Base-by-base conservation (phyloP, 2,888 invertebrate genomes). In the Temnothorax unifasciatus region DNA sequence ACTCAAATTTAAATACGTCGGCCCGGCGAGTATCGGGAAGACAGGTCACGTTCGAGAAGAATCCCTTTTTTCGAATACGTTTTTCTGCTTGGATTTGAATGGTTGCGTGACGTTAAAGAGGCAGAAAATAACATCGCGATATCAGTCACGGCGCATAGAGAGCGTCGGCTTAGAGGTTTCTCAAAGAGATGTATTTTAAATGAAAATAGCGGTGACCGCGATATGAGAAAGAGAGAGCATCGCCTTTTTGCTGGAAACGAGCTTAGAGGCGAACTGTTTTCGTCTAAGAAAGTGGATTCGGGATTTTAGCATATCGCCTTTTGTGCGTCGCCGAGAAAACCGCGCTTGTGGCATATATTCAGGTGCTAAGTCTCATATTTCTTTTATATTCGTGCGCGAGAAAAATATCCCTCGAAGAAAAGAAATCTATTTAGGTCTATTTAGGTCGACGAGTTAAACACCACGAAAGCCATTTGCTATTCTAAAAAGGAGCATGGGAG, bases 1-100 rank as follows among this genome's bases (percentile, higher is more conserved):
- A 87, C 86, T 85, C 86, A 88, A 89, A 90, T 90, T 90, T 88
- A 90, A 90, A 90, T 91, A 87, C 88, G 83, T 47, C 81, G 83
- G 82, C 73, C 64, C 73, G 69, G 75, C 82, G 61, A 85, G 83
- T 88, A 90, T 90, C 91, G 89, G 68, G 85, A 50, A 88, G 89
- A 89, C 89, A 85, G 74, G 88, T 90, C 90, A 89, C 90, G 89
- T 90, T 82, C 87, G 79, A 9, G 38, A 64, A 21, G 87, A 85
- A 87, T 87, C 86, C 77, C 87, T 87, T 44, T 59, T 47, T 86
- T 81, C 81, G 87, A 85, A 74, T 73, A 59, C 86, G 86, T 11
- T 9, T 11, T 9, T 25, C 18, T 41, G 25, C 76, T 61, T 82
- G 85, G 85, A 86, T 90, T 88, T 84, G 69, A 84, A 87, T 29